Evolutionary conservation across 2,888 invertebrate genomes (phyloP).

Genomic region (Cheilosia vulpina): DNA sequence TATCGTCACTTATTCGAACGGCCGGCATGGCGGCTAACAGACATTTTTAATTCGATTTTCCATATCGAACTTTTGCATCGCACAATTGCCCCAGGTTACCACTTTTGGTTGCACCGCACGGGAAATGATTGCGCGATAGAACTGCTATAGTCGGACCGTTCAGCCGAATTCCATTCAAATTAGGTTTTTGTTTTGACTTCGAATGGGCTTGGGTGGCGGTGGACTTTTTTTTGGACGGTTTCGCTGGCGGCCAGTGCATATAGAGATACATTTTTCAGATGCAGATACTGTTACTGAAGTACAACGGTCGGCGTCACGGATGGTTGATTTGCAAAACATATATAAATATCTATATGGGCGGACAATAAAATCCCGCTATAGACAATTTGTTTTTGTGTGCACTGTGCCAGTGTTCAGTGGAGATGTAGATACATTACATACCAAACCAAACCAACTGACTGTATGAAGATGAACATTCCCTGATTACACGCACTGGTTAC

Average conservation of each 20-base stretch:
- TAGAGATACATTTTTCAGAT: constrained; percentile 5
- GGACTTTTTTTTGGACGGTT: constrained; percentile 3
- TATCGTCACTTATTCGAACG: constrained; percentile 6
- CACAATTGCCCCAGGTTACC: constrained; percentile 19
- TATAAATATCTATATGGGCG: constrained; percentile 4
- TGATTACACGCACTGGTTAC: constrained; percentile 53
- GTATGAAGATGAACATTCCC: constrained; percentile 39
- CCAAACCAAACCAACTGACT: neutral
- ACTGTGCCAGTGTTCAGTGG: neutral
- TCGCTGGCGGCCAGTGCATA: constrained; percentile 10
- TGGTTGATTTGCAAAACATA: constrained; percentile 7
- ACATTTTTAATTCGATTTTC: constrained; percentile 25
- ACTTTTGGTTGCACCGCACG: constrained; percentile 6
- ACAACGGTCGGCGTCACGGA: neutral
- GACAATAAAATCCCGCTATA: constrained; percentile 33
- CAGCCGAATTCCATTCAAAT: constrained; percentile 40
- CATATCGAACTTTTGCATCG: constrained; percentile 20
- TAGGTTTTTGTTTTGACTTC: constrained; percentile 36
- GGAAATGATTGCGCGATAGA: constrained; percentile 33
- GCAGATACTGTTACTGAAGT: constrained; percentile 13
- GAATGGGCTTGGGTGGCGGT: constrained; percentile 8
- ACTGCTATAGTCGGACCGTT: constrained; percentile 4
- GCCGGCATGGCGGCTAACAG: constrained; percentile 3
- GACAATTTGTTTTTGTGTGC: constrained; percentile 39
- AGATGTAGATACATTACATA: neutral